Percentiles rank a stretch among this genome's conserved stretches.
phyloP scores from a whole-genome alignment of 2,888 invertebrate genomes.

The Oligia fasciuncula region DNA sequence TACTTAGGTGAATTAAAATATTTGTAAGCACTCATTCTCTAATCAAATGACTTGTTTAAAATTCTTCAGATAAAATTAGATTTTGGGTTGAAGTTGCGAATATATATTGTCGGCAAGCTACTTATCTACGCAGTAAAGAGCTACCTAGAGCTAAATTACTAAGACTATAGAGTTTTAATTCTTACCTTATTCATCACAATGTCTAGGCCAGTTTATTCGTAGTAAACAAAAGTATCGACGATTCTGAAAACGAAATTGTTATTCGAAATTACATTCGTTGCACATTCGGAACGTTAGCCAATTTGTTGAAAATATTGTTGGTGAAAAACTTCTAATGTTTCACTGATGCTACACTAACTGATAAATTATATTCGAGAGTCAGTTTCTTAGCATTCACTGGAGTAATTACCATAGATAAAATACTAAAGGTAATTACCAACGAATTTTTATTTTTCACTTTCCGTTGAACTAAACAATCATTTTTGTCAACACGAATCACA shows the following conservation, averaged over 20 bases:
- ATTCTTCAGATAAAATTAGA: neutral
- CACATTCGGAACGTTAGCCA: slow-evolving; percentile 6
- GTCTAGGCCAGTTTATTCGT: slow-evolving; percentile 13
- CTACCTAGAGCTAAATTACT: neutral
- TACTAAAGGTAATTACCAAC: slow-evolving; percentile 40
- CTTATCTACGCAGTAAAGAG: neutral
- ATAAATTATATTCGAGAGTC: neutral
- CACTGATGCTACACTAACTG: slow-evolving; percentile 10
- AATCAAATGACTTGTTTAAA: neutral
- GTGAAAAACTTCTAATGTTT: neutral
- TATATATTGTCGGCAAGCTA: neutral
- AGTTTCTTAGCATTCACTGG: neutral
- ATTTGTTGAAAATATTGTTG: neutral
- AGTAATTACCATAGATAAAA: slow-evolving; percentile 43
- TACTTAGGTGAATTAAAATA: too few species aligned
- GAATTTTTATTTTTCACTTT: slow-evolving; percentile 19
- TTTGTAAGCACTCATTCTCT: neutral
- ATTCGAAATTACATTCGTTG: neutral
- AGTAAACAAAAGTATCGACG: slow-evolving; percentile 5
- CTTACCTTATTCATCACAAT: slow-evolving; percentile 60
- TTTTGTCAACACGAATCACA: slow-evolving; percentile 59
- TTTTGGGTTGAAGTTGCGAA: neutral
- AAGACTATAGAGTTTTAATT: neutral
- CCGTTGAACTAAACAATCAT: slow-evolving; percentile 42
- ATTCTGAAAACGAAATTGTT: slow-evolving; percentile 39